Evolutionary conservation across 2,113 vertebrate genomes (phyloP), one percentile per base, ranked within the genome.

Genomic region (Rhinopomastus cyanomelas): DNA sequence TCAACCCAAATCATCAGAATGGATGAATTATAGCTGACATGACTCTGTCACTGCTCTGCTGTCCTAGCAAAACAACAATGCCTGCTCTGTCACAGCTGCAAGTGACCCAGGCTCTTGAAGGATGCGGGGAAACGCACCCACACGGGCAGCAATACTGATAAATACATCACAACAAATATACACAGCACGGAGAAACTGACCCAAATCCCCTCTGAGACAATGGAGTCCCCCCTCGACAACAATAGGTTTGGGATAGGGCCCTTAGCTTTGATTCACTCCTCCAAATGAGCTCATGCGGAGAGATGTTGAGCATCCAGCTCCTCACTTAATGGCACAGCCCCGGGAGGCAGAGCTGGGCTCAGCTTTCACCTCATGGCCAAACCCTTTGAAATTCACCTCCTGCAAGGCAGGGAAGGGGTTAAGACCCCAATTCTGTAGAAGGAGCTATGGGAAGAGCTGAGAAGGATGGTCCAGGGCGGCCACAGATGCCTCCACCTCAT

Each of bases 21-120:
- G 88, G 85, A 91, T 90, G 90, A 95, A 92, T 96, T 87, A 90
- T 92, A 76, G 73, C 86, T 87, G 87, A 94, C 88, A 80, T 87
- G 86, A 93, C 91, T 94, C 93, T 92, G 75, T 92, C 94, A 90
- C 87, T 92, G 93, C 93, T 94, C 92, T 87, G 92, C 92, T 89
- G 90, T 93, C 90, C 94, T 93, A 86, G 94, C 89, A 96, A 97
- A 96, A 91, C 32, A 96, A 94, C 95, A 96, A 87, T 53, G 94
- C 91, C 87, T 91, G 89, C 90, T 91, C 62, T 89, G 90, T 95
- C 93, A 61, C 26, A 73, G 75, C 51, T 20, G 83, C 87, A 90
- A 93, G 17, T 16, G 89, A 92, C 32, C 93, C 93, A 10, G 36
- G 53, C 82, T 75, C 34, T n/a, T 60, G 67, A 29, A 22, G 5